These are phyloP conservation scores for Nudaria mundana DNA, from an alignment of 2,888 invertebrate species.

Conservation along the genomic window DNA sequence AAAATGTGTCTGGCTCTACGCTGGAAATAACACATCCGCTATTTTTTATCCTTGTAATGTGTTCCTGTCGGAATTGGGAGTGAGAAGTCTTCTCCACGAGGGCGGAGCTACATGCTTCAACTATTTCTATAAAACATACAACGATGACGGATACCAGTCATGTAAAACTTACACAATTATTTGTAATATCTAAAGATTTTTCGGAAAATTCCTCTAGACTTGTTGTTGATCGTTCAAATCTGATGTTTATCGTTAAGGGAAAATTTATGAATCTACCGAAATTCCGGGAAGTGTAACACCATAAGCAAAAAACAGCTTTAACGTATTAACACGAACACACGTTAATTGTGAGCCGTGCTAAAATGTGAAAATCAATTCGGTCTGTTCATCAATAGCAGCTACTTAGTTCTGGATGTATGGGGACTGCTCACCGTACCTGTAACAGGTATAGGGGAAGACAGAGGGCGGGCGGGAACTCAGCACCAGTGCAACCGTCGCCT, in stretches of 20 bases:
- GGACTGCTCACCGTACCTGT: conserved; percentile 69
- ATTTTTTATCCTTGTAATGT: too few relatives aligned
- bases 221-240: conserved; percentile 6
- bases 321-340: conserved; percentile 17
- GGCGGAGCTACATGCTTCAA: too few relatives aligned
- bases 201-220: conserved; percentile 31
- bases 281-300: conserved; percentile 34
- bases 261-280: conserved; percentile 40
- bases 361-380: conserved; percentile 72
- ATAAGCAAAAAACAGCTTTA: conserved; percentile 23
- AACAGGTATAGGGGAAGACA: conserved; percentile 62
- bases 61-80: too few relatives aligned
- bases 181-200: conserved; percentile 32
- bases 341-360: conserved; percentile 41
- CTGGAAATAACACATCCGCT: too few relatives aligned
- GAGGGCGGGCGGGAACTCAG: conserved; percentile 54
- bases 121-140: too few relatives aligned
- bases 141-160: conserved; percentile 29
- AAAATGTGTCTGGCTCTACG: too few relatives aligned
- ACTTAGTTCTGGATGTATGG: conserved; percentile 65
- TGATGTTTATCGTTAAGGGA: conserved; percentile 37
- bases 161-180: conserved; percentile 27
- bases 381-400: conserved; percentile 75
- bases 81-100: too few relatives aligned
- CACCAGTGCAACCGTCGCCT: conserved; percentile 65